Evolutionary conservation across 2,113 vertebrate genomes (phyloP).

Genomic region (Chaenogobius annularis): DNA sequence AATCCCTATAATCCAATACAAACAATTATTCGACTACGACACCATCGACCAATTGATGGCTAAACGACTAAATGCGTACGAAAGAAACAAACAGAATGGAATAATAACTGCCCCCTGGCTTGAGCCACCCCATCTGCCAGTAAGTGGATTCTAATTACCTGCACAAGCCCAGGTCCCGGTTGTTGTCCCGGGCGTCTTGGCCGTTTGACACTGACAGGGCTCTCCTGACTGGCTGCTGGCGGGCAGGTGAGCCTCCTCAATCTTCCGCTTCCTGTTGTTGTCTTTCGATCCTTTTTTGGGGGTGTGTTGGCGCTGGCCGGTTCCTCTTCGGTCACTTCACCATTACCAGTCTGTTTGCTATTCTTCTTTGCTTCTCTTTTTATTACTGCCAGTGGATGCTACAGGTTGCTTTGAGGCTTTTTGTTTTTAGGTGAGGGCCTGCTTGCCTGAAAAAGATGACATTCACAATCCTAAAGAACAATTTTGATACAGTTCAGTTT

Average conservation of each 20-base stretch:
- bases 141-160: conserved; percentile 75
- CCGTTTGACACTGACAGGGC: conserved; percentile 84
- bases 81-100: no score
- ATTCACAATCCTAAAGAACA: no score
- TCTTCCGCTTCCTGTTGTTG: conserved; percentile 85
- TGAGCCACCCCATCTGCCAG: no score
- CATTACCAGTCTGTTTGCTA: conserved; percentile 81
- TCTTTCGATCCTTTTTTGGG: conserved; percentile 89
- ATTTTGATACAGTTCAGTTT: background rate
- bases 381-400: conserved; percentile 59
- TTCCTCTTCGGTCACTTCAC: conserved; percentile 87
- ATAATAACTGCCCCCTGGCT: no score
- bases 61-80: no score
- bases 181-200: conserved; percentile 88
- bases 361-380: conserved; percentile 89
- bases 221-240: conserved; percentile 83
- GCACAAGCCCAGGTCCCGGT: conserved; percentile 91
- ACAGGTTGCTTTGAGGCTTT: conserved; percentile 82
- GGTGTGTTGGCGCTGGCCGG: conserved; percentile 82
- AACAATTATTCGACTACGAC: no score
- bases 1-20: no score
- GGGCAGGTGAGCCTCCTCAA: conserved; percentile 80
- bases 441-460: conserved; percentile 87
- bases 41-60: no score
- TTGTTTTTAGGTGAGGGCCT: conserved; percentile 90